These are phyloP conservation scores for Clamator glandarius DNA, from an alignment of 2,797 vertebrate genomes.

Conservation along the genomic window DNA sequence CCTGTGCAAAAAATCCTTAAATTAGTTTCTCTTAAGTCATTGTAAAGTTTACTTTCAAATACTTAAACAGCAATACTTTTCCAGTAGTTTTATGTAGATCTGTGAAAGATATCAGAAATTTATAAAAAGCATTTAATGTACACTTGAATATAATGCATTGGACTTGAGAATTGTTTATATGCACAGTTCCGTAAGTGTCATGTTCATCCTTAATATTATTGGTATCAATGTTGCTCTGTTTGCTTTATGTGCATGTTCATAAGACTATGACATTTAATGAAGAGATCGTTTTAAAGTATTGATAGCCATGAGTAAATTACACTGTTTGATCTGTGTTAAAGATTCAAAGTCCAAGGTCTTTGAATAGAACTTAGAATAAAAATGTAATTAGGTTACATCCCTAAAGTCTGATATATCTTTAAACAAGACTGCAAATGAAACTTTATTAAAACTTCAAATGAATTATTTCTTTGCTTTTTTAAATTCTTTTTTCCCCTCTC, in stretches of 20 bases:
- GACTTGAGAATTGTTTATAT: not conserved
- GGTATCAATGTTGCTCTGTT: constrained; percentile 44
- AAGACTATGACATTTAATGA: constrained; percentile 87
- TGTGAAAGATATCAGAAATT: not conserved
- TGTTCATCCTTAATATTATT: constrained; percentile 15
- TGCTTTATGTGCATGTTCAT: constrained; percentile 40
- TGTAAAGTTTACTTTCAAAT: not conserved
- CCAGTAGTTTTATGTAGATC: not conserved
- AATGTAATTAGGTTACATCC: constrained; percentile 84
- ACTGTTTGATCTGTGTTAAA: constrained; percentile 82
- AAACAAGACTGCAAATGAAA: constrained; percentile 82
- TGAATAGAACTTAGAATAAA: constrained; percentile 79
- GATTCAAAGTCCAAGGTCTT: constrained; percentile 78
- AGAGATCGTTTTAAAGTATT: constrained; percentile 87
- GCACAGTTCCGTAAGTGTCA: not conserved
- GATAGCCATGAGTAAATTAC: constrained; percentile 90
- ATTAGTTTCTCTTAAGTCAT: not conserved
- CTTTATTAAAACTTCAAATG: constrained; percentile 84
- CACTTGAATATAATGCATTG: not conserved
- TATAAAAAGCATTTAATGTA: not conserved
- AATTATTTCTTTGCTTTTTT: constrained; percentile 82
- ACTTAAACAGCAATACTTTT: not conserved
- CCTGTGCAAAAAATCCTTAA: not conserved
- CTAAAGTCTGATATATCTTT: constrained; percentile 84
- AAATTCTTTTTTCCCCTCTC: constrained; percentile 71